phyloP scores from a whole-genome alignment of 2,113 vertebrate genomes.

The Chelonoidis abingdonii region DNA sequence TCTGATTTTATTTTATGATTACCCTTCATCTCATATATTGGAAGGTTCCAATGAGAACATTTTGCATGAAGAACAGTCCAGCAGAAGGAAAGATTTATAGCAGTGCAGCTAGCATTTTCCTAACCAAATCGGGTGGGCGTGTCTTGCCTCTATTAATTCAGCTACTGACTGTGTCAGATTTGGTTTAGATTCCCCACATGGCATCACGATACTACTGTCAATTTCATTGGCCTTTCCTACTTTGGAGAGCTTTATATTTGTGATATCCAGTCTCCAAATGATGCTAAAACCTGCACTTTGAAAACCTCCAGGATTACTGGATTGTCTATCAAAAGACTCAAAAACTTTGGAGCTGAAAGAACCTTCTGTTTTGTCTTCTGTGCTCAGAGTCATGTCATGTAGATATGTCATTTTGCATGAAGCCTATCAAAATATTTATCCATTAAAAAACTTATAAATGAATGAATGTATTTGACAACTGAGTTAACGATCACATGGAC shows the following conservation, averaged over 20 bases:
- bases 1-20: not conserved
- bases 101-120: not conserved
- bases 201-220: not conserved
- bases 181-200: not conserved
- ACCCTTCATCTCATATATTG: not conserved
- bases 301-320: not conserved
- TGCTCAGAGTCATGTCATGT: slow-evolving; percentile 19
- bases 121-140: not conserved
- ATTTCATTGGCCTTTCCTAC: not conserved
- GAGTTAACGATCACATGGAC: slow-evolving; percentile 72
- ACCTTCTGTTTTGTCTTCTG: slow-evolving; percentile 37
- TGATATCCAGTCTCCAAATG: not conserved
- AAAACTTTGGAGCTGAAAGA: not conserved
- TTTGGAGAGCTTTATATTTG: not conserved
- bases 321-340: slow-evolving; percentile 17
- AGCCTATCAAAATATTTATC: slow-evolving; percentile 5
- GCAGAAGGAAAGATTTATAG: not conserved
- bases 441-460: slow-evolving; percentile 65
- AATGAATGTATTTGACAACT: slow-evolving; percentile 70
- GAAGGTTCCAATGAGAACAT: not conserved
- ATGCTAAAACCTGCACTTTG: not conserved
- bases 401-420: slow-evolving; percentile 41
- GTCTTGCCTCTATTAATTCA: not conserved
- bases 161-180: not conserved
- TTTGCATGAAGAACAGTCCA: not conserved